Evolutionary conservation across 2,888 invertebrate species (phyloP), one percentile per base, ranked within the genome.

Genomic region (Stenolophus ochropezus): DNA sequence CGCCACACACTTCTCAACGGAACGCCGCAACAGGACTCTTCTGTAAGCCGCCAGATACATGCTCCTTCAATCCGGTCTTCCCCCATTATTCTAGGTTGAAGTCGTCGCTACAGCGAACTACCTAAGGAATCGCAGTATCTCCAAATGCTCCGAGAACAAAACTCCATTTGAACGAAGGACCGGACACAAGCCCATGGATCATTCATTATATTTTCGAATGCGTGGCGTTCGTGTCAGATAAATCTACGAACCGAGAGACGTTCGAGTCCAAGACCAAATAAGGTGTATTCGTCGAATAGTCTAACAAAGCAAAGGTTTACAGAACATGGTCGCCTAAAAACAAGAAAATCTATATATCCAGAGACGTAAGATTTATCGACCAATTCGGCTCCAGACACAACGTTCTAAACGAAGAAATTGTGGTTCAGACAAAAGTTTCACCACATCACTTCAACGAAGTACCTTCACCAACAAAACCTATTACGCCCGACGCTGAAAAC

Each of bases 221-320:
- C 0, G 76, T 77, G 73, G 73, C 81, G 1, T 69, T 76, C 8
- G 84, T 71, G 4, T 16, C 85, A 4, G 51, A 85, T 47, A 85
- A 84, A 65, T 79, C 51, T 8, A 18, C 76, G 23, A 78, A 49
- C n/a, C 33, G 73, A 53, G 51, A 82, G 1, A 85, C 85, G 78
- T 85, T 85, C 25, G 81, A 83, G n/a, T n/a, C n/a, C n/a, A n/a
- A n/a, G n/a, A n/a, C n/a, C n/a, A 82, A 83, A 4, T 84, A 83
- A n/a, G 82, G 83, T 23, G 51, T 82, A 0, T 71, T 84, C 0
- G 80, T 84, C 2, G 84, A 83, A 0, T 84, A 84, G 33, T 84
- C 83, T 2, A 49, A 56, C 0, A 83, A 84, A 23, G 84, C 85
- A 3, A 85, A 84, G 61, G 85, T 14, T n/a, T 49, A 49, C 53